Evolutionary conservation across 2,888 invertebrate species (phyloP), one percentile per base, ranked within the genome.

Genomic region (Thecophora atra): DNA sequence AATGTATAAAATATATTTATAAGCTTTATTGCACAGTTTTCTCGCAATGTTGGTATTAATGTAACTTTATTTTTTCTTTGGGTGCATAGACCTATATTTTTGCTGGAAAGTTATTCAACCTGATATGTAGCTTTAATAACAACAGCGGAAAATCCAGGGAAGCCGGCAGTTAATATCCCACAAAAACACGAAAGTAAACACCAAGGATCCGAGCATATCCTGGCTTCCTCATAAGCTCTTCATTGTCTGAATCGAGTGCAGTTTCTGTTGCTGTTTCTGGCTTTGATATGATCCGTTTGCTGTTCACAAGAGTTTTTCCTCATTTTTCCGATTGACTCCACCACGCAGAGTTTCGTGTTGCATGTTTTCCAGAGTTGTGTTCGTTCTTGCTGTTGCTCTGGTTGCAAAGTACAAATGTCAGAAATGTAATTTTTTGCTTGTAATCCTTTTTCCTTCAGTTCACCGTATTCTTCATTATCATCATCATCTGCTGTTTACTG

Each of bases 201-300:
- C 15, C 65, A 47, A 24, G 42, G 26, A 51, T 63, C n/a, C 60
- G 17, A 54, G 68, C 58, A 58, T 68, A 68, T 68, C 68, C 68
- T 68, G 56, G 51, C 56, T 26, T 54, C 67, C 56, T 37, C 37
- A 11, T 37, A 11, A 17, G 5, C 13, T 47, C 4, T 5, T n/a
- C 47, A 17, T n/a, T 68, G 58, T 68, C 58, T 68, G 68, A 58
- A 44, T 58, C 58, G 44, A 58, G 56, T 68, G 42, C 44, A 26
- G 68, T 44, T 68, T 26, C 44, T 68, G 68, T 44, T 68, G 44
- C 58, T 68, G 52, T 21, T 54, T 30, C 42, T 52, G 28, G 28
- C 67, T 21, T 67, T n/a, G 52, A 28, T 30, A 37, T 67, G 28
- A 51, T 52, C 28, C 11, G 17, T 30, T 67, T 67, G 37, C 37